Evolutionary conservation across 2,888 invertebrate genomes (phyloP).

Genomic region (Meghimatium bilineatum): DNA sequence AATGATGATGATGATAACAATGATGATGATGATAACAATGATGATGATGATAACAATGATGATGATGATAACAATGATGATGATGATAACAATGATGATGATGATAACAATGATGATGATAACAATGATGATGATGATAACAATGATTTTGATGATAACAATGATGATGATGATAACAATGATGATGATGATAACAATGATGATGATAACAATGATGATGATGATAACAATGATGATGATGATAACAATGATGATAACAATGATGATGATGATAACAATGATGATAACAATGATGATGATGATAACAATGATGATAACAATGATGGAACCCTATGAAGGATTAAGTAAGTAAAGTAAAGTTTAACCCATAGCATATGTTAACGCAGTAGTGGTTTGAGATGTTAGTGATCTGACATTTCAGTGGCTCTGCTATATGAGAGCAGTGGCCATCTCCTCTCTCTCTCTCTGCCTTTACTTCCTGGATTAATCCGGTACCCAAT

Average conservation of each 20-base stretch:
- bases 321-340: no score
- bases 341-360: no score
- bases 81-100: constrained; percentile 13
- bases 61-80: constrained; percentile 5
- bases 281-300: constrained; percentile 6
- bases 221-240: background rate
- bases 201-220: constrained; percentile 5
- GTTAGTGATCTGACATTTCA: no score
- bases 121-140: constrained; percentile 8
- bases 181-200: constrained; percentile 23
- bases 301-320: background rate
- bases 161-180: constrained; percentile 10
- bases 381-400: no score
- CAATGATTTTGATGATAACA: no score
- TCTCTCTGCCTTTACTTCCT: no score
- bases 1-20: constrained; percentile 4
- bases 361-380: no score
- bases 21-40: background rate
- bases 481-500: no score
- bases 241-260: background rate
- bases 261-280: background rate
- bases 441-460: no score
- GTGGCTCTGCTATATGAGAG: no score
- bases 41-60: constrained; percentile 1
- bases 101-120: constrained; percentile 17